Evolutionary conservation across 2,797 vertebrate genomes (phyloP), one percentile per base, ranked within the genome.

Genomic region (Falco novaeseelandiae): DNA sequence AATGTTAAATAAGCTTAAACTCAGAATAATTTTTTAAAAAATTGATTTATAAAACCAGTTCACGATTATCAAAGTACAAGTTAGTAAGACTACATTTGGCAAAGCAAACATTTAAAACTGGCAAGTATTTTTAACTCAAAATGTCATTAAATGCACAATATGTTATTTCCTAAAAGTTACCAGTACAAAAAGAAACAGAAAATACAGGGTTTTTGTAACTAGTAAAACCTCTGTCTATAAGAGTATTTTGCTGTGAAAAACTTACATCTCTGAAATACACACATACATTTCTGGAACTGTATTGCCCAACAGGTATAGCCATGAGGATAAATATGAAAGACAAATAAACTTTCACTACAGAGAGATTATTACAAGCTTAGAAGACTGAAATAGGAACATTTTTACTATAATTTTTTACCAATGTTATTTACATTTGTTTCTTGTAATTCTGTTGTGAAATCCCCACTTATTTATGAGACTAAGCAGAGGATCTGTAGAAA

Each of bases 261-360:
- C 9, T 6, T 89, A 23, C 38, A 9, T 27, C 54, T 72, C 26
- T 76, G 26, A 84, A 73, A 83, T 8, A 40, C 4, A 58, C 14
- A 27, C 14, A 17, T 2, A 38, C 2, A 48, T 82, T 89, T 81
- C 70, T 52, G 59, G 77, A 69, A 66, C 36, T 42, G n/a, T 19
- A 51, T 66, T 86, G 8, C 40, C 19, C 48, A 57, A 34, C 8
- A 9, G 4, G 6, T 52, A 32, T 10, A 86, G 48, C 40, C 48
- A 85, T 0, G 0, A 21, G 5, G 10, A 58, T 23, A 74, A 83
- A 61, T 9, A 55, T 1, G 1, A 12, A 85, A 73, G 17, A 26
- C 46, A 17, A 89, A 34, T 54, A 59, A 83, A 69, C 7, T 62
- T 48, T 16, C 38, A 38, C 38, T 38, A 38, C 38, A 38, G 38